Evolutionary conservation across 2,888 invertebrate species (phyloP).

Genomic region (Sesia bembeciformis): DNA sequence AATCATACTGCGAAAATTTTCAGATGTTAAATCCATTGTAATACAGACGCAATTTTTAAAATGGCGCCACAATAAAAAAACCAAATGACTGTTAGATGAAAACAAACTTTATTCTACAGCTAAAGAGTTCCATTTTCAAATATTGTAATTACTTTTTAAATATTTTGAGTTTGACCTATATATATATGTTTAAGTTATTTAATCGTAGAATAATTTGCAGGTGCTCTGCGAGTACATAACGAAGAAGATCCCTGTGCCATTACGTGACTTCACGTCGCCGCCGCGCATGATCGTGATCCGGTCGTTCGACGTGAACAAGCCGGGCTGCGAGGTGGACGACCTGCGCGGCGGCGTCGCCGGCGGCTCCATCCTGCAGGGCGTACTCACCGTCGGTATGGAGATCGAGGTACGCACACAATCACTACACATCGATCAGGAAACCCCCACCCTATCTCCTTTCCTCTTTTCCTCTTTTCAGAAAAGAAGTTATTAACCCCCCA

Average conservation of each 20-base stretch:
- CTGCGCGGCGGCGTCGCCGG: conserved; percentile 99
- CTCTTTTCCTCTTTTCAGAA: no score
- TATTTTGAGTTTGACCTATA: neutral
- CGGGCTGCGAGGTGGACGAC: conserved; percentile 98
- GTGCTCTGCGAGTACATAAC: conserved; percentile 97
- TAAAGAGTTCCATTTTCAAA: no score
- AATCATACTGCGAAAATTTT: no score
- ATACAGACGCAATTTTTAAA: neutral
- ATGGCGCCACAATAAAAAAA: no score
- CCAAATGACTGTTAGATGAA: no score
- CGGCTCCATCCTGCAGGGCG: conserved; percentile 97
- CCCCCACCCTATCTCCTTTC: no score
- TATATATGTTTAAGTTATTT: neutral
- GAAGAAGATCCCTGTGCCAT: conserved; percentile 97
- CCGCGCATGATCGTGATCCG: conserved; percentile 96
- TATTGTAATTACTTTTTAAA: no score
- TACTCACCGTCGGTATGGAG: conserved; percentile 97
- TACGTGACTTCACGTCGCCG: conserved; percentile 94
- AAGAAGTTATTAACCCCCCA: no score
- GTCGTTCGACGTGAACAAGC: conserved; percentile 99
- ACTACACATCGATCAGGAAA: no score
- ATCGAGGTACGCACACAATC: conserved; percentile 83
- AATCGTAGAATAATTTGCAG: conserved; percentile 25
- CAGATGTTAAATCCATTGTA: neutral
- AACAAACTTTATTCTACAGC: no score